Percentiles rank a stretch among this genome's conserved stretches.
Evolutionary conservation across 2,888 invertebrate species (phyloP).

Genomic region (Phengaris alcon): DNA sequence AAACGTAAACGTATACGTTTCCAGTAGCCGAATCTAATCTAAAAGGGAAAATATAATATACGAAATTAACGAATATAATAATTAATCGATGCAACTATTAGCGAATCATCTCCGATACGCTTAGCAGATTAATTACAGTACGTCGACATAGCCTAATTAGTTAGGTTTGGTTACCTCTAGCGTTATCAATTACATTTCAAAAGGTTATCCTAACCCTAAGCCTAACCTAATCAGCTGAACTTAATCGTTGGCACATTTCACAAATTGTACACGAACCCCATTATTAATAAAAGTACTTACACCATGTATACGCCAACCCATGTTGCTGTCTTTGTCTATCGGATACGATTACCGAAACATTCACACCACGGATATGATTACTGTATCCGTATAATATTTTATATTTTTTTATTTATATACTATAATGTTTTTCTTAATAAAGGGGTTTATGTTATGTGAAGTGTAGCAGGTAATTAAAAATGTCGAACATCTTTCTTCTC

Average conservation of each 20-base stretch:
- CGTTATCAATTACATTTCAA: background rate
- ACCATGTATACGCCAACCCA: too few relatives aligned
- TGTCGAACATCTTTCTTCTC: too few relatives aligned
- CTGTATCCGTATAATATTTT: too few relatives aligned
- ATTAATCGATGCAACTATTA: conserved; percentile 20
- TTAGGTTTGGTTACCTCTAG: conserved; percentile 26
- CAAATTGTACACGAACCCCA: background rate
- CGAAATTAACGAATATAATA: background rate
- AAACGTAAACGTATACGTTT: too few relatives aligned
- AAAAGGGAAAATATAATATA: background rate
- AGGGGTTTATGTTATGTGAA: too few relatives aligned
- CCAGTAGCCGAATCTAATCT: background rate
- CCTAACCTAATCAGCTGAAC: background rate
- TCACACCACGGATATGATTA: too few relatives aligned
- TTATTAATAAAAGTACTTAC: too few relatives aligned
- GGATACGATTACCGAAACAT: too few relatives aligned
- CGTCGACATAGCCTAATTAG: conserved; percentile 30
- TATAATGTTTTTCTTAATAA: too few relatives aligned
- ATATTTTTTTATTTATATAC: too few relatives aligned
- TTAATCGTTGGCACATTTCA: background rate
- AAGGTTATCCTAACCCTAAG: background rate
- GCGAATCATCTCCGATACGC: conserved; percentile 24
- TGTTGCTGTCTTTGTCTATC: too few relatives aligned
- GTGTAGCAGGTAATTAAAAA: too few relatives aligned
- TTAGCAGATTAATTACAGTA: conserved; percentile 29